Evolutionary conservation across 2,113 vertebrate genomes (phyloP).

Genomic region (Syngnathoides biaculeatus): DNA sequence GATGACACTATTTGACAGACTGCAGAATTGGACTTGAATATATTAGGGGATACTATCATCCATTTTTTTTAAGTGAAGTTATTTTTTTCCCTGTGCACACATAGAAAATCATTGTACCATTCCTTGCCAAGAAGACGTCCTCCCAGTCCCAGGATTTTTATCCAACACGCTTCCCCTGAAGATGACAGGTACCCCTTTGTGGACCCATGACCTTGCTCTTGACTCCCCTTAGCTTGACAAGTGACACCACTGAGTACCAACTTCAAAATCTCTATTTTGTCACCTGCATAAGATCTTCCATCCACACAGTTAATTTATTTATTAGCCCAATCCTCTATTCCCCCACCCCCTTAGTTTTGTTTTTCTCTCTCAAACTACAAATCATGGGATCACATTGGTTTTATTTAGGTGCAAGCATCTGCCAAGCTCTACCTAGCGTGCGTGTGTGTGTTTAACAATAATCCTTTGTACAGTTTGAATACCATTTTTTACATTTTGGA

Average conservation of each 20-base stretch:
- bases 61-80: slow-evolving; percentile 8
- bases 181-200: slow-evolving; percentile 90
- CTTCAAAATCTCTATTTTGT: neutral
- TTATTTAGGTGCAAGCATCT: slow-evolving; percentile 38
- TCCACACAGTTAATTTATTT: neutral
- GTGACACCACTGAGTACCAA: slow-evolving; percentile 6
- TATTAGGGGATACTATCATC: neutral
- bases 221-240: slow-evolving; percentile 49
- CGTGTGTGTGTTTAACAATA: slow-evolving; percentile 3
- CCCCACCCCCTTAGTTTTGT: neutral
- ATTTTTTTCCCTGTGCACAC: slow-evolving; percentile 46
- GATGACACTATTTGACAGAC: neutral
- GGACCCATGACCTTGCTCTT: slow-evolving; percentile 25
- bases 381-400: slow-evolving; percentile 19
- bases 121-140: slow-evolving; percentile 93
- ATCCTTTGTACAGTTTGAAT: slow-evolving; percentile 18
- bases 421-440: slow-evolving; percentile 49
- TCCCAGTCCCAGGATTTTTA: slow-evolving; percentile 97
- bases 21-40: neutral
- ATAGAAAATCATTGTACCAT: slow-evolving; percentile 76
- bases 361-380: neutral
- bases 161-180: slow-evolving; percentile 95
- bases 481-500: slow-evolving; percentile 13
- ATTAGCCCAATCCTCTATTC: neutral
- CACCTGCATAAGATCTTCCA: neutral